Percentiles rank a stretch among this genome's conserved stretches.
phyloP scores from a whole-genome alignment of 92 coral and sea anemone species.

The Heliopora coerulea region DNA sequence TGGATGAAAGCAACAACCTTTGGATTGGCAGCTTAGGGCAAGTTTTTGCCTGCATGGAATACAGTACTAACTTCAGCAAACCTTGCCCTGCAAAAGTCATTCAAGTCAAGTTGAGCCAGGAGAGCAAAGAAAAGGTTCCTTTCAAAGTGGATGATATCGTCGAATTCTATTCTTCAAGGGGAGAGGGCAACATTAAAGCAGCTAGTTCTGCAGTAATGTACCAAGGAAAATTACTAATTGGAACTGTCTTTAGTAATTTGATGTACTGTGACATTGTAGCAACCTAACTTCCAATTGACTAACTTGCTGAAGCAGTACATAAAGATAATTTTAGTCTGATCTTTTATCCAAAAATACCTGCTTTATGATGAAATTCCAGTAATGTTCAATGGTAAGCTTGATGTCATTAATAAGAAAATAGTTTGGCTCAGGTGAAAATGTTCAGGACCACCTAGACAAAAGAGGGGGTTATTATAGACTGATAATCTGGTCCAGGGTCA shows the following conservation, averaged over 20 bases:
- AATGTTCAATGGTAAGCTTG: too few species aligned
- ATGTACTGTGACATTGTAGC: slow-evolving; percentile 74
- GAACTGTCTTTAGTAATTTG: slow-evolving; percentile 66
- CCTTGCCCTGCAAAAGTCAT: slow-evolving; percentile 68
- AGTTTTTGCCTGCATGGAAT: slow-evolving; percentile 47
- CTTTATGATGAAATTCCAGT: too few species aligned
- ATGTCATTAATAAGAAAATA: too few species aligned
- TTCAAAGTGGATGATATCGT: slow-evolving; percentile 34
- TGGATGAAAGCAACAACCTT: slow-evolving; percentile 70
- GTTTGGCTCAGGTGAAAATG: too few species aligned
- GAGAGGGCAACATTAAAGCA: slow-evolving; percentile 32
- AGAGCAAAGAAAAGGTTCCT: slow-evolving; percentile 28
- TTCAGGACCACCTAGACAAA: too few species aligned
- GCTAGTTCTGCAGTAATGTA: slow-evolving; percentile 58
- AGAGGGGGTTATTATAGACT: too few species aligned
- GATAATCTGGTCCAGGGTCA: too few species aligned
- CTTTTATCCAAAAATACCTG: too few species aligned
- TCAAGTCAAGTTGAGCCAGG: slow-evolving; percentile 48
- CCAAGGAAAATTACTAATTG: slow-evolving; percentile 71
- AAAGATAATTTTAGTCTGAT: too few species aligned
- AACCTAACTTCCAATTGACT: not conserved
- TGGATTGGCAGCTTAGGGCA: slow-evolving; percentile 71
- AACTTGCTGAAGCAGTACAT: too few species aligned
- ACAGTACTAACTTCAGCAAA: slow-evolving; percentile 55
- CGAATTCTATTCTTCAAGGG: slow-evolving; percentile 43